Evolutionary conservation across 2,113 vertebrate genomes (phyloP).

Genomic region (Neomonachus schauinslandi): DNA sequence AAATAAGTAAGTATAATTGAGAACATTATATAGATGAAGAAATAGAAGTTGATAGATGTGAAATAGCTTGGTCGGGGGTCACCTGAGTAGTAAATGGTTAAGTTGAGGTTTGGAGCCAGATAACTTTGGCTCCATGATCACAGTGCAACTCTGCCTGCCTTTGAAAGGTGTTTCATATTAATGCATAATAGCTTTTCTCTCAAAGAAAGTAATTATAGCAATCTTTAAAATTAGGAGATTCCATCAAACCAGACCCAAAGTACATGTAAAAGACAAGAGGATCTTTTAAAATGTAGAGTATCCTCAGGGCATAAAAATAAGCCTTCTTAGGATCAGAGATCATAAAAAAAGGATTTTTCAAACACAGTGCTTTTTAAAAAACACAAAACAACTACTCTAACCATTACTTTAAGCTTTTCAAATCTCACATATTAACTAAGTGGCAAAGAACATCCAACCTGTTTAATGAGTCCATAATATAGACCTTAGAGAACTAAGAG

Average conservation of each 20-base stretch:
- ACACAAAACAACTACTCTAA: not conserved
- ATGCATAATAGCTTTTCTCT: not conserved
- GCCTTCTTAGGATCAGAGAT: not conserved
- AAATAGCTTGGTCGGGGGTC: not conserved
- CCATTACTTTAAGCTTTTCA: slow-evolving; percentile 49
- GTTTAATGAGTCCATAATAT: not conserved
- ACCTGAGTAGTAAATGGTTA: not conserved
- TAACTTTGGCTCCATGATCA: not conserved
- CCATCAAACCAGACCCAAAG: not conserved
- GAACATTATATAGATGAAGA: not conserved
- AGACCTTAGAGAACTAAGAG: not conserved
- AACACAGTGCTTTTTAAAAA: slow-evolving; percentile 24
- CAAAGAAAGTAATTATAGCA: not conserved
- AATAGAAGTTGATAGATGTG: not conserved
- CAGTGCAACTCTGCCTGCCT: not conserved
- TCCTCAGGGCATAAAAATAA: not conserved
- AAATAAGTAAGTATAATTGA: not conserved
- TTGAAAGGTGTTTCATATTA: not conserved
- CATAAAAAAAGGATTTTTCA: slow-evolving; percentile 38
- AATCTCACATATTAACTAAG: slow-evolving; percentile 41
- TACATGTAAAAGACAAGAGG: not conserved
- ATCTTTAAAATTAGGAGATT: not conserved
- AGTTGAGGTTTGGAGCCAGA: not conserved
- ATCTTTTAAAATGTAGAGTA: not conserved
- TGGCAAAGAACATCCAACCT: not conserved